phyloP scores from a whole-genome alignment of 2,797 vertebrate species.

The Rhincodon typus region DNA sequence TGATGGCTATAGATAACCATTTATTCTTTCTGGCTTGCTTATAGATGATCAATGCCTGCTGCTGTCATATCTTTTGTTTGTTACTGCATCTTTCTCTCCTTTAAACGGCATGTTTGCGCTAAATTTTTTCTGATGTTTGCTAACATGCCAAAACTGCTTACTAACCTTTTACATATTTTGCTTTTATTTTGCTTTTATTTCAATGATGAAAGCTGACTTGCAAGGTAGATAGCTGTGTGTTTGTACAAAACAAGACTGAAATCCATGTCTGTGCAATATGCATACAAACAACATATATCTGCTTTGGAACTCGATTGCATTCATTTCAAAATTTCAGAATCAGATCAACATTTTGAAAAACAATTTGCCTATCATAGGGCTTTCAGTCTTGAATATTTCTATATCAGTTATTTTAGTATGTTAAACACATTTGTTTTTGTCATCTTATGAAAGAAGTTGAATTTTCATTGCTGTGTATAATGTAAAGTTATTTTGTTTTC shows the following conservation, averaged over 20 bases:
- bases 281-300: slow-evolving; percentile 44
- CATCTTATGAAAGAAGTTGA: too few relatives aligned
- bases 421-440: slow-evolving; percentile 52
- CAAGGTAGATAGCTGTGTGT: slow-evolving; percentile 89
- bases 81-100: slow-evolving; percentile 58
- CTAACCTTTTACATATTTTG: slow-evolving; percentile 91
- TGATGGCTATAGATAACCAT: slow-evolving; percentile 56
- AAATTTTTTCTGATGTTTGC: slow-evolving; percentile 64
- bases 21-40: slow-evolving; percentile 64
- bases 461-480: too few relatives aligned
- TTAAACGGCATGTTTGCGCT: slow-evolving; percentile 64
- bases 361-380: slow-evolving; percentile 58
- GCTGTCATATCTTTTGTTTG: slow-evolving; percentile 63
- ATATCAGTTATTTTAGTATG: slow-evolving; percentile 62
- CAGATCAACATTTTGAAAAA: slow-evolving; percentile 39
- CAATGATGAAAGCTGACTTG: slow-evolving; percentile 99
- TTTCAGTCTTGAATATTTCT: slow-evolving; percentile 68
- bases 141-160: slow-evolving; percentile 78
- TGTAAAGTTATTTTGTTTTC: not conserved
- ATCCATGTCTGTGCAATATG: slow-evolving; percentile 55
- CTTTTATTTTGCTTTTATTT: slow-evolving; percentile 92
- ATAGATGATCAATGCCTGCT: slow-evolving; percentile 58
- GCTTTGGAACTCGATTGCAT: slow-evolving; percentile 27
- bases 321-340: slow-evolving; percentile 18
- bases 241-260: slow-evolving; percentile 78